Evolutionary conservation across 2,888 invertebrate species (phyloP).

Genomic region (Tachina lurida): DNA sequence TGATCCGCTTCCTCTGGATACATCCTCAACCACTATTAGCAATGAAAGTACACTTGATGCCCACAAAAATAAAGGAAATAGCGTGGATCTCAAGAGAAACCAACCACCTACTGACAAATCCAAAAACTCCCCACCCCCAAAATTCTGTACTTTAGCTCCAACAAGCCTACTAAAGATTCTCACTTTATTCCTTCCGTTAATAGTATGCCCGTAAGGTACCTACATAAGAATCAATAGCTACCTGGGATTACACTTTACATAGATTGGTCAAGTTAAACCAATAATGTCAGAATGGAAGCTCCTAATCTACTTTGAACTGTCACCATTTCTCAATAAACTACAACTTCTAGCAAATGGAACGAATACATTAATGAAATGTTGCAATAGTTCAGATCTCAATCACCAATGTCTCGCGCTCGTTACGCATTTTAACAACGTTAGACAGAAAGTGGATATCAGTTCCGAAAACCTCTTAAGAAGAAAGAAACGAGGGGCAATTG

Average conservation of each 20-base stretch:
- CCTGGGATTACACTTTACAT: background rate
- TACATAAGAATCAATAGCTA: background rate
- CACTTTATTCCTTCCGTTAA: background rate
- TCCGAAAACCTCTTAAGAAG: background rate
- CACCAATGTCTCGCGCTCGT: background rate
- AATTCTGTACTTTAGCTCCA: background rate
- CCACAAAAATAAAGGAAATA: too few species aligned
- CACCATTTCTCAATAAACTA: too few species aligned
- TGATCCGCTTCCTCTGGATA: background rate
- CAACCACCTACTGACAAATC: background rate
- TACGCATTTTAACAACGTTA: background rate
- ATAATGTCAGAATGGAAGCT: background rate
- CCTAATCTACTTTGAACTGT: background rate
- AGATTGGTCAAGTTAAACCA: constrained; percentile 6
- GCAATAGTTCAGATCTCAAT: background rate
- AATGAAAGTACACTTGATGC: background rate
- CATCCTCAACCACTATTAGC: background rate
- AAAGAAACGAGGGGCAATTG: background rate
- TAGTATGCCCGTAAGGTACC: background rate
- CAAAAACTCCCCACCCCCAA: background rate
- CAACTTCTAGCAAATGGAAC: background rate
- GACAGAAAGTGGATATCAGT: constrained; percentile 1
- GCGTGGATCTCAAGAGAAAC: background rate
- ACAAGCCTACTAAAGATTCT: background rate
- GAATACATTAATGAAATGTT: background rate